phyloP scores from a whole-genome alignment of 2,888 invertebrate species.

The Zygaena filipendulae region DNA sequence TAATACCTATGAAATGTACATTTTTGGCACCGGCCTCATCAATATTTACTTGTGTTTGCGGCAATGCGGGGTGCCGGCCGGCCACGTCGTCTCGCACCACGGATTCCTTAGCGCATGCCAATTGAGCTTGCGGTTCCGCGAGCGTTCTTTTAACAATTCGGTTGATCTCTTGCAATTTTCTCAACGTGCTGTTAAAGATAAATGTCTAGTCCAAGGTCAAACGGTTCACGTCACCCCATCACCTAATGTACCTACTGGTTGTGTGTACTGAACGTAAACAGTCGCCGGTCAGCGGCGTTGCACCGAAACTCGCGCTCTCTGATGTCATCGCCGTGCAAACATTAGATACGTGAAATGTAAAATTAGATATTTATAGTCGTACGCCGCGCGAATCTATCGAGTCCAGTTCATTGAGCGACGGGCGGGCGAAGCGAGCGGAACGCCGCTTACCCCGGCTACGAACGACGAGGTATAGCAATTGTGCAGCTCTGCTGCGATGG shows the following conservation, averaged over 20 bases:
- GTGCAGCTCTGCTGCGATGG: constrained; percentile 10
- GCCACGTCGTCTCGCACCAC: no score
- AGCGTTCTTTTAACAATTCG: no score
- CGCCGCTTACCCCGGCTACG: constrained; percentile 58
- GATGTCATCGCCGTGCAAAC: constrained; percentile 63
- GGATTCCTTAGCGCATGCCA: constrained; percentile 5
- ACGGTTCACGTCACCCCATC: constrained; percentile 33
- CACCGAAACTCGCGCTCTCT: constrained; percentile 48
- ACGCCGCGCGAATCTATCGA: constrained; percentile 45
- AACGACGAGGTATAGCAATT: constrained; percentile 44
- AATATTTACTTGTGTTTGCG: constrained; percentile 27
- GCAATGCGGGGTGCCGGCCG: constrained; percentile 21
- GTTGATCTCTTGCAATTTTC: no score
- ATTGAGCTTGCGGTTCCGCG: no score
- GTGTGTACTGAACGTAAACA: constrained; percentile 58
- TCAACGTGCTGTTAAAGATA: no score
- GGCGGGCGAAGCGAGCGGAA: constrained; percentile 60
- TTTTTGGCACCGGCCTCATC: constrained; percentile 24
- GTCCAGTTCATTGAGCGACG: constrained; percentile 63
- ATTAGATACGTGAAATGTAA: constrained; percentile 53
- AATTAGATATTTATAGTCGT: constrained; percentile 60
- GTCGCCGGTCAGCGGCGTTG: constrained; percentile 33
- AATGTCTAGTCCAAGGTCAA: constrained; percentile 1
- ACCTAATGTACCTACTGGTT: constrained; percentile 33
- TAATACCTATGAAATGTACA: no score